Percentiles rank a stretch among this genome's conserved stretches.
phyloP scores from a whole-genome alignment of 2,888 invertebrate species.

The Coelogynopora nodosa region DNA sequence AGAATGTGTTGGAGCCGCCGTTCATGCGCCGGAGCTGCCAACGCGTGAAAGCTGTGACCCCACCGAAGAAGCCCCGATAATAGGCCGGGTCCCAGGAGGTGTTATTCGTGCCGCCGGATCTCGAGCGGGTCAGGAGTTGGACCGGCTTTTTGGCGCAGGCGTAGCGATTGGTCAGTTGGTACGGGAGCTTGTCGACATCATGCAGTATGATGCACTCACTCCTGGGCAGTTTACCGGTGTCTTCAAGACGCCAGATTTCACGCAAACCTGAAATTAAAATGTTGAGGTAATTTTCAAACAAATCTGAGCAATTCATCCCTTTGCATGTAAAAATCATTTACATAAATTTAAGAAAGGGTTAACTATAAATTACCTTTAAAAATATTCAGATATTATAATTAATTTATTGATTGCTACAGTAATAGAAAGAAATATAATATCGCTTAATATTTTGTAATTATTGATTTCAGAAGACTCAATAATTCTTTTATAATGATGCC shows the following conservation, averaged over 20 bases:
- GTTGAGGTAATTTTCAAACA: no score
- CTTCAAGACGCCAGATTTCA: neutral
- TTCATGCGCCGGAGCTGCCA: constrained; percentile 27
- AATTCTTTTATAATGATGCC: no score
- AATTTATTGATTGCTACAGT: neutral
- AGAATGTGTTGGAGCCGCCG: constrained; percentile 12
- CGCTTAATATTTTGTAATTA: no score
- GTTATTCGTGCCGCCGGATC: neutral
- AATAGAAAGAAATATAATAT: neutral
- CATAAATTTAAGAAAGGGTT: no score
- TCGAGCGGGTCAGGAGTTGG: neutral
- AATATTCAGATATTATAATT: no score
- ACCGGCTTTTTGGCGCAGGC: neutral
- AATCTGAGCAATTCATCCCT: no score
- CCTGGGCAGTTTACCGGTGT: neutral
- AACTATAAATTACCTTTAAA: no score
- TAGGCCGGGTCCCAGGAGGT: neutral
- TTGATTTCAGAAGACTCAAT: no score
- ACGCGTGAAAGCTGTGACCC: constrained; percentile 4
- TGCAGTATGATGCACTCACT: constrained; percentile 12
- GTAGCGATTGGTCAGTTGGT: neutral
- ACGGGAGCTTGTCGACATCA: constrained; percentile 35
- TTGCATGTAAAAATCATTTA: no score
- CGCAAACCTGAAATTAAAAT: neutral
- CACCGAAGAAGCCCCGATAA: constrained; percentile 21